Conservation (phyloP, 2,113 vertebrate species). For the Arothron firmamentum region DNA sequence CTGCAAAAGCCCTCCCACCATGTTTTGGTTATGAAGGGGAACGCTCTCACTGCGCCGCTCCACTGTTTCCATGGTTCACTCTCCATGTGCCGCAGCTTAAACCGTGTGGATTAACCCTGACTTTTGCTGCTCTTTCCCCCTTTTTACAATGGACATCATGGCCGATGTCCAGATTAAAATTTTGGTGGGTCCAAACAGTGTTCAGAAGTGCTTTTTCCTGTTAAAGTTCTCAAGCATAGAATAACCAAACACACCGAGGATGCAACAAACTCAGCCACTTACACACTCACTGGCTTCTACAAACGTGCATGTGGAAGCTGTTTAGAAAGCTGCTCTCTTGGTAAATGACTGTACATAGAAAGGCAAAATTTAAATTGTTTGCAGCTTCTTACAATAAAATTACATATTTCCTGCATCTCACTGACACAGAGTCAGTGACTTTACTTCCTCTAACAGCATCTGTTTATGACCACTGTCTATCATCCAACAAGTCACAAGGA, state of each 20-base stretch:
- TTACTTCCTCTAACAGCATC: constrained; percentile 26
- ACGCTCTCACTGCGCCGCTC: neutral
- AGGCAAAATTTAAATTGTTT: neutral
- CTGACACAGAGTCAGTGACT: constrained; percentile 9
- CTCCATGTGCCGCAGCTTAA: constrained; percentile 3
- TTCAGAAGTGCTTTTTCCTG: constrained; percentile 5
- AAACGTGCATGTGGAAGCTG: neutral
- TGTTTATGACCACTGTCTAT: constrained; percentile 20
- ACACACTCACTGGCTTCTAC: no score
- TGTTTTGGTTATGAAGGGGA: constrained; percentile 1
- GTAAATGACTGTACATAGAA: neutral
- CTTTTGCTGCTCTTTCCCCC: constrained; percentile 21
- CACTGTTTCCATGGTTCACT: constrained; percentile 9
- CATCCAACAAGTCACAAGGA: constrained; percentile 1
- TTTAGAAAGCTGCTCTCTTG: neutral
- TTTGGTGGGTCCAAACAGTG: constrained; percentile 10
- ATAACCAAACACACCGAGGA: constrained; percentile 12
- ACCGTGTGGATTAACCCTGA: neutral
- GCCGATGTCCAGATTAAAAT: neutral
- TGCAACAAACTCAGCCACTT: neutral
- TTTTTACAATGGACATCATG: neutral
- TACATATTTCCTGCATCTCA: neutral
- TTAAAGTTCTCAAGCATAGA: constrained; percentile 16
- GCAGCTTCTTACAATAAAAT: neutral
- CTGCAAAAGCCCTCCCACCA: constrained; percentile 2